Evolutionary conservation across 2,888 invertebrate species (phyloP), one percentile per base, ranked within the genome.

Genomic region (Agapetus fuscipes): DNA sequence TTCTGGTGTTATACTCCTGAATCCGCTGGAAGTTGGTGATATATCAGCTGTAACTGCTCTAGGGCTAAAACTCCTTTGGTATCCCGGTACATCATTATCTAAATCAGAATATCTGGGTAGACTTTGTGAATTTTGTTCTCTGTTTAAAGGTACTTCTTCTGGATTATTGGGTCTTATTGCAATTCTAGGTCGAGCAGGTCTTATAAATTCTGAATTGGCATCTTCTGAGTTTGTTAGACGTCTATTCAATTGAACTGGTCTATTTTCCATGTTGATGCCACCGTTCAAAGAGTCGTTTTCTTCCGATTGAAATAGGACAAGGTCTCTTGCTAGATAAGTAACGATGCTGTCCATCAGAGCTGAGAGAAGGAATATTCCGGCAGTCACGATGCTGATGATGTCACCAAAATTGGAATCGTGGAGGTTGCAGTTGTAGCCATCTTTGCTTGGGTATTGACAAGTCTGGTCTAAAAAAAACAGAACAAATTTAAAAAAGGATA

Each of bases 391-490:
- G 39, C 66, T 66, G 16, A 73, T 34, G 25, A 68, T 64, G 41
- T 65, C 57, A 24, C 67, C 72, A 43, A 72, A 64, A 3, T 55
- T 54, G 1, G 58, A 57, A 40, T 66, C 57, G n/a, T 72, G 60
- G 3, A 74, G 55, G 38, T 61, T 59, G 34, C 74, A 74, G 1
- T 55, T 53, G 0, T 53, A 51, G 17, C 54, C 55, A 36, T 62
- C 56, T 15, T 53, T 53, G 3, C 68, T 64, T 63, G 66, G 65
- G 32, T 66, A 64, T 26, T 60, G 56, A 39, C 74, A 74, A 2
- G 67, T 65, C 25, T 53, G 43, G 35, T 61, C 61, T 66, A 32
- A 3, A 46, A 49, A 25, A 37, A 9, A 37, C 35, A 29, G 17
- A 20, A 34, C 6, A 34, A n/a, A n/a, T n/a, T n/a, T n/a, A n/a